Percentiles rank a stretch among this genome's conserved stretches.
These are phyloP conservation scores for Thysanoteuthis rhombus DNA, from an alignment of 2,888 invertebrate genomes.

Conservation along the genomic window DNA sequence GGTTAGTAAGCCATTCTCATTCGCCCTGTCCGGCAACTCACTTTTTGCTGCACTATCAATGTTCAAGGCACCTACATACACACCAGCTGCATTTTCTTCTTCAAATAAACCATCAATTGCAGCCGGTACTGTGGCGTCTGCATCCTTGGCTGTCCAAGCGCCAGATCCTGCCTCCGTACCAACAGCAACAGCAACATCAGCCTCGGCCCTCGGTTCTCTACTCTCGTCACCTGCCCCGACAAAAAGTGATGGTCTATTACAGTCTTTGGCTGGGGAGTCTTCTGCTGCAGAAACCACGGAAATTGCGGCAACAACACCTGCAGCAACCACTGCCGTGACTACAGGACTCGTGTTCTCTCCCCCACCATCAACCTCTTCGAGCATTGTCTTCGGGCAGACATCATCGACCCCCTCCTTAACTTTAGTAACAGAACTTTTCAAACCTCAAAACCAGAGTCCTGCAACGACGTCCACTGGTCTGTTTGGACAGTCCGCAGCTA, in stretches of 20 bases:
- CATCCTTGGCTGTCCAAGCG: neutral
- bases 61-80: neutral
- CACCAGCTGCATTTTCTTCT: too few species aligned
- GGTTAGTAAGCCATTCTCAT: neutral
- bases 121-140: neutral
- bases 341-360: neutral
- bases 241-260: conserved; percentile 27
- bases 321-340: neutral
- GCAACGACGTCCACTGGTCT: conserved; percentile 29
- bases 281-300: neutral
- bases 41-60: neutral
- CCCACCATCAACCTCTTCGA: neutral
- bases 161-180: conserved; percentile 29
- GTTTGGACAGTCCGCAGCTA: conserved; percentile 33
- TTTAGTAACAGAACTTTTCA: neutral
- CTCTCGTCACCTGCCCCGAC: neutral
- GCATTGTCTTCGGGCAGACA: neutral
- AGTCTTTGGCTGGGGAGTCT: neutral
- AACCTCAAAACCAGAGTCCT: neutral
- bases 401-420: neutral
- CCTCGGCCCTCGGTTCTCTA: neutral
- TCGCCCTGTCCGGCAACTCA: neutral
- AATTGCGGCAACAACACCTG: conserved; percentile 31
- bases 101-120: neutral
- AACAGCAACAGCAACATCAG: neutral